phyloP scores from a whole-genome alignment of 2,888 invertebrate species.

The Aquatica leii region DNA sequence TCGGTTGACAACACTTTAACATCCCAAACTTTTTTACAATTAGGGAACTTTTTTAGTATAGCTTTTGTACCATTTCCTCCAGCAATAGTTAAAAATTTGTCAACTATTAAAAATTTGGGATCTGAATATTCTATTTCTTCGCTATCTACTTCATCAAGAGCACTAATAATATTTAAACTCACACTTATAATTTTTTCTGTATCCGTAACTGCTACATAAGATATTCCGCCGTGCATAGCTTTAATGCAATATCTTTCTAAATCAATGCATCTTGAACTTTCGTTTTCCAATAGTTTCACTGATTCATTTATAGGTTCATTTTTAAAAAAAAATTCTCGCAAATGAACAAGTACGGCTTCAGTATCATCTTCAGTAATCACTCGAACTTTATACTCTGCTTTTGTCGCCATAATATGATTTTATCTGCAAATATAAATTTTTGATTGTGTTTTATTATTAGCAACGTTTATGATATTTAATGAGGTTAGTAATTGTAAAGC shows the following conservation, averaged over 20 bases:
- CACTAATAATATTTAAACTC: constrained; percentile 53
- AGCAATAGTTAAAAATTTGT: constrained; percentile 67
- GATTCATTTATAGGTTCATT: constrained; percentile 76
- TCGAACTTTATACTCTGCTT: constrained; percentile 60
- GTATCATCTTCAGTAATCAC: constrained; percentile 60
- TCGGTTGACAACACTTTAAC: constrained; percentile 75
- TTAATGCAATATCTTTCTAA: constrained; percentile 70
- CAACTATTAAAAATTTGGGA: constrained; percentile 71
- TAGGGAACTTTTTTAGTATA: constrained; percentile 64
- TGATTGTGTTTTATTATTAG: too few species aligned
- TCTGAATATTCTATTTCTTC: constrained; percentile 65
- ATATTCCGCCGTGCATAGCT: constrained; percentile 67
- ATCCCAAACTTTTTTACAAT: constrained; percentile 65
- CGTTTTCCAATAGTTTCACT: constrained; percentile 68
- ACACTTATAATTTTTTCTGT: constrained; percentile 65
- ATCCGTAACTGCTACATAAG: constrained; percentile 69
- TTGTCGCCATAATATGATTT: constrained; percentile 50
- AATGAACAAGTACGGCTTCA: constrained; percentile 63
- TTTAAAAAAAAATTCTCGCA: constrained; percentile 72
- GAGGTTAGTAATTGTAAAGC: too few species aligned
- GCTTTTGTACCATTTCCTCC: constrained; percentile 65
- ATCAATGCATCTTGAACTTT: constrained; percentile 68
- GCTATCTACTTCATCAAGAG: constrained; percentile 59
- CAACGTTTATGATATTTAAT: too few species aligned
- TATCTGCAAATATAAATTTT: constrained; percentile 52